Evolutionary conservation across 2,888 invertebrate genomes (phyloP), one percentile per base, ranked within the genome.

Genomic region (Junonia oenone): DNA sequence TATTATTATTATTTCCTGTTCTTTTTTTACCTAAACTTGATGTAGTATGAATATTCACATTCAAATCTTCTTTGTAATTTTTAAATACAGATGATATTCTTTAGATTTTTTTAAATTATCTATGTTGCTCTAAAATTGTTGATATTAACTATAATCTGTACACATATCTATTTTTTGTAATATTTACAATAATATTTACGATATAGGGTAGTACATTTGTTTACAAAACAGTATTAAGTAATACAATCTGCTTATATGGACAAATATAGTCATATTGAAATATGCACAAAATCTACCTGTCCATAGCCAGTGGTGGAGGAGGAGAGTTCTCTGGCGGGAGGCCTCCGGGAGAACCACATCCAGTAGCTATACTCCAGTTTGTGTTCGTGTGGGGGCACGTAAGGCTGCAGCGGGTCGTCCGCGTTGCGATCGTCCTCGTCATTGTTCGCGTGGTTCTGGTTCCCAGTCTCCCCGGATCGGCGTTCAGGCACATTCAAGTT

Each of bases 361-460:
- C 97, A 97, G 83, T 98, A 99, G 65, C 95, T 94, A 89, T 96
- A 97, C 83, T 99, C 98, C 71, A 99, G 91, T 81, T 95, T 95
- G 83, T 99, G 98, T 86, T 98, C 97, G 66, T 95, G 94, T 62
- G 95, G 93, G 58, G 94, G 95, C 76, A 96, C 95, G 59, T 75
- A 75, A 27, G 84, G 87, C 54, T 85, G 76, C 58, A 73, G 63
- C 45, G 81, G 76, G 45, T 86, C 85, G 6, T 87, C 86, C 17
- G 72, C 63, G 55, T 75, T 77, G 61, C 84, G 74, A n/a, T 89
- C 87, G 19, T 88, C 88, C 22, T 88, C 86, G 56, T 80, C 68
- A 54, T 67, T 62, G 54, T 64, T 75, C 47, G 72, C 78, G 63
- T 84, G 81, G 69, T 87, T 83, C 53, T 81, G 82, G 58, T 72